Base-by-base conservation (phyloP, 2,113 vertebrate genomes). In the Pituophis catenifer region DNA sequence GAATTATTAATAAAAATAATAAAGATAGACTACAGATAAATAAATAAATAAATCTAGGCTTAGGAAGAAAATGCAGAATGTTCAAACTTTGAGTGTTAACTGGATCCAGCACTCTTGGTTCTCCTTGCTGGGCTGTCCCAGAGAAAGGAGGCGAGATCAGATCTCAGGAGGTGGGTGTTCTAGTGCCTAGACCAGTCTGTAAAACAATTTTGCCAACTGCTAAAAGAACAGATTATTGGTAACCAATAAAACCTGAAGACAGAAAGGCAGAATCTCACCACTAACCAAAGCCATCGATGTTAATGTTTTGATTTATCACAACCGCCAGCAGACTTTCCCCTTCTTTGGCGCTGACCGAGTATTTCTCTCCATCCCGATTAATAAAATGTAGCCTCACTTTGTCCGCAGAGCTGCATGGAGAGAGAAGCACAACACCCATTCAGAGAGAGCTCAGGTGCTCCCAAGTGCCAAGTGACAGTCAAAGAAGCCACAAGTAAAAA, bases 271-370 rank as follows among this genome's bases (percentile, higher is more conserved):
- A 2, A 21, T 13, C 8, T 17, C 50, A 10, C 1, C 89, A 97
- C 97, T 95, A 96, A 98, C 97, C 98, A 94, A 98, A 98, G 29
- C 98, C 98, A 55, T 97, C 97, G 13, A 98, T 97, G 93, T 96
- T 93, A 89, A 98, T 86, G 91, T 97, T 98, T 59, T 98, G 97
- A 24, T 98, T 98, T 70, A 98, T 92, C 33, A 98, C 97, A 53
- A 98, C 96, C 10, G 98, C 94, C 93, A 98, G 96, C 93, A 98
- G 95, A 55, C 95, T 98, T 89, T 98, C 94, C 29, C 98, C 98
- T 94, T 98, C 98, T 55, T 96, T 97, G 44, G 97, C 98, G 44
- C 89, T 95, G n/a, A 97, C 95, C 0, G 96, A 98, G 33, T 96
- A 96, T 87, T 91, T 95, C 88, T 97, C 96, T 94, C 98, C 98